Evolutionary conservation across 2,888 invertebrate genomes (phyloP), one percentile per base, ranked within the genome.

Genomic region (Chironomus riparius): DNA sequence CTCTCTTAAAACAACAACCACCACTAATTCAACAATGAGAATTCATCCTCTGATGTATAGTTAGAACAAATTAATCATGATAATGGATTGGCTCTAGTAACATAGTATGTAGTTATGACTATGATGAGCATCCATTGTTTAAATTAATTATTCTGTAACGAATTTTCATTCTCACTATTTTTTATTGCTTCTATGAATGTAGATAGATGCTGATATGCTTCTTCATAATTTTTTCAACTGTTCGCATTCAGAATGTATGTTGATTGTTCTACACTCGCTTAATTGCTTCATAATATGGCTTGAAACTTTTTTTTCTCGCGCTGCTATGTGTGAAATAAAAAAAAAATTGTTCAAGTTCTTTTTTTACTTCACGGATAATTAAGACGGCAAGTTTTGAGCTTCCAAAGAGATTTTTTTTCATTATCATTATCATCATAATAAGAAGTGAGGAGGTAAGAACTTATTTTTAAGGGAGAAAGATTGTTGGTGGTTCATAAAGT

Each of bases 111-210:
- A 18, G 18, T 56, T 56, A 56, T 18, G n/a, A 56, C 56, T 18
- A 56, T 56, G 72, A 72, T 72, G 72, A 72, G 72, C 50, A 61
- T 50, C 61, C 56, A 72, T 72, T 72, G 72, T 72, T 72, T 72
- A 72, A 72, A 72, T 72, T 72, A 72, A 72, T 72, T 72, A 72
- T 72, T 72, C 62, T 62, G 72, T 72, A 72, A 72, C 72, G 61
- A 72, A 72, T 72, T 72, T 61, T 62, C 72, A 61, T 56, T 61
- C 38, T 38, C 38, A 38, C 38, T 28, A 28, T 28, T 28, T 28
- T 38, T 38, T 38, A 10, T 38, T 38, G 5, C 28, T 28, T 4
- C 28, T 38, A 38, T 38, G 38, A 38, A 38, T 38, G 38, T 38
- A 38, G 38, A 38, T 38, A 38, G 38, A 38, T 38, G 38, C 38